Evolutionary conservation across 2,797 vertebrate genomes (phyloP).

Genomic region (Carcharodon carcharias): DNA sequence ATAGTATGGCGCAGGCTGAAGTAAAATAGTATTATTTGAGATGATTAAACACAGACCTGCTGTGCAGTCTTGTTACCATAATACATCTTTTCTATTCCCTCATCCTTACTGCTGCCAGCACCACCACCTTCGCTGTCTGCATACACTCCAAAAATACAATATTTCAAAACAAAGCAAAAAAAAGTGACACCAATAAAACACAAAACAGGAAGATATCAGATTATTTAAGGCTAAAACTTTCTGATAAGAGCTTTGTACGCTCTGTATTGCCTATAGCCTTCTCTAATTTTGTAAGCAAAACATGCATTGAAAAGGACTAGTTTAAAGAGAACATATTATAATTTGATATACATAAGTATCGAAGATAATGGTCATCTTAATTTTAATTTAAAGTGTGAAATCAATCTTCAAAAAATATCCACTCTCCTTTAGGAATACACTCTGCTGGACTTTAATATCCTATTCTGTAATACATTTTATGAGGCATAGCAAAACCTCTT

Average conservation of each 20-base stretch:
- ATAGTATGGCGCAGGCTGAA: conserved; percentile 50
- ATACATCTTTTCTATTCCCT: neutral
- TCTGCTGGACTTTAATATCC: conserved; percentile 50
- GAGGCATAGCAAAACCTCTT: conserved; percentile 50
- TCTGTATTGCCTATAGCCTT: conserved; percentile 48
- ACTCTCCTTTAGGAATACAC: conserved; percentile 52
- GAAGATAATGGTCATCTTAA: conserved; percentile 42
- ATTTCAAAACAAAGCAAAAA: conserved; percentile 51
- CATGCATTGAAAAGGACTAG: conserved; percentile 79
- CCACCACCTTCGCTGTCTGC: neutral
- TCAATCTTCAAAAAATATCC: conserved; percentile 60
- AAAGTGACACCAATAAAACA: conserved; percentile 46
- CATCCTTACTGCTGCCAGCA: neutral
- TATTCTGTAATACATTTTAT: conserved; percentile 39
- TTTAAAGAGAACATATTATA: conserved; percentile 61
- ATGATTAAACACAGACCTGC: conserved; percentile 48
- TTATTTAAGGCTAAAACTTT: conserved; percentile 79
- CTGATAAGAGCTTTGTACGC: conserved; percentile 57
- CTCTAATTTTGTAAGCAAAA: conserved; percentile 68
- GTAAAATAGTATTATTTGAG: conserved; percentile 47
- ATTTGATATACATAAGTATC: conserved; percentile 58
- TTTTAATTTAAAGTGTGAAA: conserved; percentile 61
- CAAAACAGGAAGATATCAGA: conserved; percentile 61
- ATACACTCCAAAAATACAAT: conserved; percentile 14
- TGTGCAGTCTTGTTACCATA: conserved; percentile 44